Conservation (phyloP, 2,888 invertebrate species). For the Lampropteryx suffumata region DNA sequence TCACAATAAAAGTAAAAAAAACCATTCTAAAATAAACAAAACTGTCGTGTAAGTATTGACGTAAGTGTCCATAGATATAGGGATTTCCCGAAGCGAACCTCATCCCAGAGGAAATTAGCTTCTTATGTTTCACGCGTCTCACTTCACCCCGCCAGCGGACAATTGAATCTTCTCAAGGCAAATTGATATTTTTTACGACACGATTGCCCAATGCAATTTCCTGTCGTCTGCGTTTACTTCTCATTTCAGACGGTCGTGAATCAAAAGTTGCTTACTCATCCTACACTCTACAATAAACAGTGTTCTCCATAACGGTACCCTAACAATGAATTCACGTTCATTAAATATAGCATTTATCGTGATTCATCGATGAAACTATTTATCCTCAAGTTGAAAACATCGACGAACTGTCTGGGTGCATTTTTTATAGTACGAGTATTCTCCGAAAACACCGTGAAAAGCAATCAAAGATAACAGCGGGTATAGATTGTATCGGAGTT, state of each 20-base stretch:
- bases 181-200: conserved; percentile 67
- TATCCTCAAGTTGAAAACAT: conserved; percentile 7
- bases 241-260: conserved; percentile 34
- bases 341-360: not conserved
- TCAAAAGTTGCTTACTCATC: conserved; percentile 34
- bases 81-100: conserved; percentile 57
- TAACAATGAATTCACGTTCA: not conserved
- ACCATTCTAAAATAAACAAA: no score
- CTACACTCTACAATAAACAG: not conserved
- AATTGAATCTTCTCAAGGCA: conserved; percentile 62
- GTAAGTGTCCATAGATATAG: conserved; percentile 48
- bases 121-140: conserved; percentile 66
- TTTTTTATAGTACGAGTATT: conserved; percentile 20
- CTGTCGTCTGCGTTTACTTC: conserved; percentile 38
- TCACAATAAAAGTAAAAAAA: no score
- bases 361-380: conserved; percentile 4
- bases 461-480: conserved; percentile 23
- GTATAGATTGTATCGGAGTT: conserved; percentile 22
- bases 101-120: conserved; percentile 73
- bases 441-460: conserved; percentile 20
- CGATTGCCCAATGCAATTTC: conserved; percentile 59
- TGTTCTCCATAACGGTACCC: not conserved
- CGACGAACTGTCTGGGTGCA: conserved; percentile 12
- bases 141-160: conserved; percentile 44
- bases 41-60: conserved; percentile 33